Evolutionary conservation across 2,113 vertebrate species (phyloP).

Genomic region (Scolopax mira): DNA sequence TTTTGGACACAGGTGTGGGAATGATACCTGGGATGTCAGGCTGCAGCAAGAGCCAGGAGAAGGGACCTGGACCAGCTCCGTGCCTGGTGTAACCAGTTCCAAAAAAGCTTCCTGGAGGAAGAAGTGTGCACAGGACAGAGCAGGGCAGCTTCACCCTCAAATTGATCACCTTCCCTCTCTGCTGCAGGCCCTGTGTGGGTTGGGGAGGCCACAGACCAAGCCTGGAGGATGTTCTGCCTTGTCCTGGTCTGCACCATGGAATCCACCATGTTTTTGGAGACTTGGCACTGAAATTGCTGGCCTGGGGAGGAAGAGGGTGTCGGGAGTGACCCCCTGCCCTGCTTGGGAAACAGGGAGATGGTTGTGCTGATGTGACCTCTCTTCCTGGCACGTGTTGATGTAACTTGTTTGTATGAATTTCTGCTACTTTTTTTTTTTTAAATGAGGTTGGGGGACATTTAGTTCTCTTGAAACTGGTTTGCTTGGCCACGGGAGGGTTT

Average conservation of each 20-base stretch:
- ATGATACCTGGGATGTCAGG: neutral
- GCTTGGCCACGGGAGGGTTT: neutral
- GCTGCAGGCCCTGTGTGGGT: no score
- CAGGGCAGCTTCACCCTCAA: neutral
- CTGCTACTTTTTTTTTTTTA: neutral
- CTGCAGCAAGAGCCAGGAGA: neutral
- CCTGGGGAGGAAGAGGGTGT: neutral
- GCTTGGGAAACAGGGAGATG: rapidly evolving
- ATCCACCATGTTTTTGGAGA: neutral
- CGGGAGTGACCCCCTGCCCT: neutral
- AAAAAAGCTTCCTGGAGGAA: neutral
- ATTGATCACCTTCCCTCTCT: neutral
- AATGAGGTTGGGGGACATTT: neutral
- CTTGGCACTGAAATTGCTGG: neutral
- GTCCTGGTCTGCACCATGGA: neutral
- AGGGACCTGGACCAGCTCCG: neutral
- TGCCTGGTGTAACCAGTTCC: neutral
- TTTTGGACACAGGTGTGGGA: neutral
- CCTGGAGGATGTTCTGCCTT: neutral
- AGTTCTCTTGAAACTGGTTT: neutral
- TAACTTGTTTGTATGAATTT: neutral
- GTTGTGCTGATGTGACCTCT: neutral
- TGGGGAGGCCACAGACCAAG: neutral
- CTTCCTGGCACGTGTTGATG: rapidly evolving
- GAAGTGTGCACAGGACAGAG: neutral